Percentiles rank a stretch among this genome's conserved stretches.
phyloP scores from a whole-genome alignment of 2,113 vertebrate genomes.

The Sphyrna mokarran region DNA sequence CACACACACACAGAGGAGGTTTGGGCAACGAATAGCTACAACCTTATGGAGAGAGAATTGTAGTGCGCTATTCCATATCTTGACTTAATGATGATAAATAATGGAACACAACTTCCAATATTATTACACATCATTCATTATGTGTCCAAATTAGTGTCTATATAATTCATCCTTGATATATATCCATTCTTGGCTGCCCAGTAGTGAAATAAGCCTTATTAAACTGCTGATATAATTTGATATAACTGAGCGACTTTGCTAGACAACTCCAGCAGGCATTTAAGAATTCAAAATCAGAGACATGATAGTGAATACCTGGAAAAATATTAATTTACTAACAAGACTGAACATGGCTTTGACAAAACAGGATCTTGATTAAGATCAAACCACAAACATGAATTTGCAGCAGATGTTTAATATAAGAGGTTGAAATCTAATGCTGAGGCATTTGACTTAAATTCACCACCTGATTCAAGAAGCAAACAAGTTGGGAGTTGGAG shows the following conservation, averaged over 20 bases:
- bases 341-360: background rate
- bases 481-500: background rate
- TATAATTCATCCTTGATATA: background rate
- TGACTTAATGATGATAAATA: background rate
- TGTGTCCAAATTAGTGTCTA: background rate
- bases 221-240: too few relatives aligned
- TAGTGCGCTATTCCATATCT: background rate
- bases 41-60: background rate
- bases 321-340: too few relatives aligned
- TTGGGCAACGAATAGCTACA: background rate
- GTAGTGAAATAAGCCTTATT: too few relatives aligned
- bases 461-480: too few relatives aligned
- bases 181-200: background rate
- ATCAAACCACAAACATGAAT: background rate
- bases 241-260: too few relatives aligned
- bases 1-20: too few relatives aligned
- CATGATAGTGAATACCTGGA: too few relatives aligned
- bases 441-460: too few relatives aligned
- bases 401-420: background rate
- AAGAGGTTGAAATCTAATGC: too few relatives aligned
- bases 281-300: too few relatives aligned
- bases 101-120: background rate
- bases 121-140: background rate
- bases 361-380: background rate
- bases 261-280: too few relatives aligned